Evolutionary conservation across 2,888 invertebrate species (phyloP), one percentile per base, ranked within the genome.

Genomic region (Drosophila mimetica): DNA sequence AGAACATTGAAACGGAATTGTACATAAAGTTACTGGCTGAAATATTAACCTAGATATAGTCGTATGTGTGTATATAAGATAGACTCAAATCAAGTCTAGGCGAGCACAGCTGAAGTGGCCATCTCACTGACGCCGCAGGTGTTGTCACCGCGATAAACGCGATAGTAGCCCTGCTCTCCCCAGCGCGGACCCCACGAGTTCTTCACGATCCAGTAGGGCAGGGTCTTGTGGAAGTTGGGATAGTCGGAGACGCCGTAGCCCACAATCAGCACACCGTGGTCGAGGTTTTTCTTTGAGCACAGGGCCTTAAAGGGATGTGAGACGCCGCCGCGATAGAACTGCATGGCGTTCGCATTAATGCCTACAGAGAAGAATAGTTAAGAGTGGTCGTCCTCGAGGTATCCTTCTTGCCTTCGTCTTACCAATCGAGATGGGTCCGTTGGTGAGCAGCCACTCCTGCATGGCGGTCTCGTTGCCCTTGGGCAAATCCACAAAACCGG

Each of bases 181-280:
- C 98, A 98, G 22, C 92, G 92, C 34, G 93, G 90, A 52, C 98
- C 98, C 98, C 98, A 99, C 11, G 98, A 98, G 92, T 98, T 98
- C 93, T 98, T 98, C 30, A 98, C 93, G 71, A 96, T 96, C 98
- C 98, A 98, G 91, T 95, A 98, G 0, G 97, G 97, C 42, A 97
- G 90, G 1, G 93, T 93, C 91, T 95, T 96, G 86, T 97, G 94
- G 92, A 97, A 97, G 39, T 95, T 91, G 8, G 96, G 95, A 92
- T 96, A 96, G 42, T 93, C 96, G 94, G 94, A 89, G 92, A 94
- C 89, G 55, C 98, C 98, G 90, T 95, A 99, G 59, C 99, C 98
- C 2, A 98, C 98, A 86, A 99, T 96, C 1, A 99, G 93, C n/a
- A 98, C 98, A 2, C 98, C 99, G 89, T 99, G 98, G 92, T 99